phyloP scores from a whole-genome alignment of 37 sponge, comb jelly and placozoan species.

The Corticium candelabrum region DNA sequence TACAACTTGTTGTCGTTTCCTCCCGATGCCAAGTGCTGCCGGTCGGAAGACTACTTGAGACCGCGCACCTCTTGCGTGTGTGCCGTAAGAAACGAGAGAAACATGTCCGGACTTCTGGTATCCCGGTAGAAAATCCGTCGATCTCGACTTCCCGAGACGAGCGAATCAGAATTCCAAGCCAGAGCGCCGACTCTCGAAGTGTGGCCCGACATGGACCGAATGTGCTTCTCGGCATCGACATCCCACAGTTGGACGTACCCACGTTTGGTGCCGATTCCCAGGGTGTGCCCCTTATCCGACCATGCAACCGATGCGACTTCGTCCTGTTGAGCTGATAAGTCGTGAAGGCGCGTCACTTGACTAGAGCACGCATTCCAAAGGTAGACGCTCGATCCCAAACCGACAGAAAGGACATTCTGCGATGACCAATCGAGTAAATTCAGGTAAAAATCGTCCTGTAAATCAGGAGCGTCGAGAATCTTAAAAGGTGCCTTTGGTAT shows the following conservation, averaged over 20 bases:
- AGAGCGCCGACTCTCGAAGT: constrained; percentile 15
- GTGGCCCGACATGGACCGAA: neutral
- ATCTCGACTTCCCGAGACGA: constrained; percentile 27
- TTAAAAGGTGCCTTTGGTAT: constrained; percentile 36
- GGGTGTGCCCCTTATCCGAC: constrained; percentile 14
- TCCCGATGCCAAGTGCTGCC: constrained; percentile 26
- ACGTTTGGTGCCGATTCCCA: constrained; percentile 10
- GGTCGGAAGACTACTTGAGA: constrained; percentile 35
- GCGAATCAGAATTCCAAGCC: constrained; percentile 24
- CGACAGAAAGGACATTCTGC: constrained; percentile 28
- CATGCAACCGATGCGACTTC: constrained; percentile 25
- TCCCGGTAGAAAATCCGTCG: constrained; percentile 58
- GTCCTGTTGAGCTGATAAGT: constrained; percentile 25
- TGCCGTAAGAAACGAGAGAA: constrained; percentile 16
- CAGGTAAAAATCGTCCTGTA: constrained; percentile 44
- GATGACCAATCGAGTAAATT: constrained; percentile 37
- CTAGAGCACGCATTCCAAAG: constrained; percentile 34
- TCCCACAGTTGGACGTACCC: constrained; percentile 7
- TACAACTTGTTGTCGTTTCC: constrained; percentile 29
- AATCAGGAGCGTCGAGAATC: constrained; percentile 39
- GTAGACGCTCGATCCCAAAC: constrained; percentile 26
- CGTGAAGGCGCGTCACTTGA: constrained; percentile 27
- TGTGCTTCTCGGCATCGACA: neutral
- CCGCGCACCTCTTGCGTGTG: constrained; percentile 48
- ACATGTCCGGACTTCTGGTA: constrained; percentile 13